phyloP scores from a whole-genome alignment of 2,888 invertebrate species.

The Scaptodrosophila latifasciaeformis region DNA sequence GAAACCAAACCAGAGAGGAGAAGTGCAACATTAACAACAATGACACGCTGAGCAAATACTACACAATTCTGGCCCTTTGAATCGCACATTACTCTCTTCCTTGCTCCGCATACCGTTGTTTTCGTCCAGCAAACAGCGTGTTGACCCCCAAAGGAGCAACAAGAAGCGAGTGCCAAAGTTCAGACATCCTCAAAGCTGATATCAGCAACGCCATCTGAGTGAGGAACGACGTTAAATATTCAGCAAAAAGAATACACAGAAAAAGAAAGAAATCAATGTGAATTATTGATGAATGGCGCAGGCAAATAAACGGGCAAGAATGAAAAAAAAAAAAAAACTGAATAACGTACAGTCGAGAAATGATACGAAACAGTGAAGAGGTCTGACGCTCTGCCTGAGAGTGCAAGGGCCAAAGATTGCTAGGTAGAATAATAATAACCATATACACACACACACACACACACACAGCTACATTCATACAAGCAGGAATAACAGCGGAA shows the following conservation, averaged over 20 bases:
- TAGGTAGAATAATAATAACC: conserved; percentile 52
- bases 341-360: no score
- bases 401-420: conserved; percentile 39
- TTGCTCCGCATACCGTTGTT: no score
- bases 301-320: conserved; percentile 15
- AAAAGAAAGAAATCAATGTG: conserved; percentile 56
- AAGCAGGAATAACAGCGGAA: conserved; percentile 32
- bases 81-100: no score
- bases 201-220: conserved; percentile 26
- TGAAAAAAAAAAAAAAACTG: neutral
- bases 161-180: neutral
- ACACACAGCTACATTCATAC: conserved; percentile 15
- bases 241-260: conserved; percentile 9
- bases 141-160: neutral
- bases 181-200: neutral
- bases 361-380: no score
- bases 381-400: no score
- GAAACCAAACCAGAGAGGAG: neutral
- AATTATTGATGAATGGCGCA: conserved; percentile 68
- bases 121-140: no score
- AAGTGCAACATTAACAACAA: conserved; percentile 30
- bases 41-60: conserved; percentile 7
- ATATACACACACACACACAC: conserved; percentile 10
- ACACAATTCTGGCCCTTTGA: conserved; percentile 2
- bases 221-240: conserved; percentile 17